Base-by-base conservation (phyloP, 2,888 invertebrate species). In the Piscicola geometra region DNA sequence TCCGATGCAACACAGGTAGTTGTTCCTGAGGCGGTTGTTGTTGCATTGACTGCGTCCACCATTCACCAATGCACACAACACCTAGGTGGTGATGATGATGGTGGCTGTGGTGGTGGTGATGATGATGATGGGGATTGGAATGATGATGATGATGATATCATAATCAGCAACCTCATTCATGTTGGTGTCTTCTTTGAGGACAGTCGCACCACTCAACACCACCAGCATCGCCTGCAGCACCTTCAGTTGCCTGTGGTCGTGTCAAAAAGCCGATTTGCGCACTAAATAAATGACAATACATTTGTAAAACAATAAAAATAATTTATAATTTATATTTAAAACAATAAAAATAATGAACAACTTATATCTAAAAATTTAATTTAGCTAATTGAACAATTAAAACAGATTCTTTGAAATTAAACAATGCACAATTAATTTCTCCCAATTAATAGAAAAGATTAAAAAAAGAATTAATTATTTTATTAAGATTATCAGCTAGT, bases 171-270 rank as follows among this genome's bases (percentile, higher is more conserved):
- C 71, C 71, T 83, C 83, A 28, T 82, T 81, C 15, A 83, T 68
- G 75, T 82, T 83, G 15, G 80, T 80, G 70, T 76, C 78, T 67
- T 82, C 82, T n/a, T 83, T 82, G 25, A 84, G 71, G n/a, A 80
- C 81, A 30, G 81, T 79, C 15, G 82, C 79, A 72, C 83, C 82
- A 69, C 81, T 81, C 12, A 83, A 83, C 30, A 83, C 77, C 28
- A 84, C 69, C 12, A 82, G 84, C 67, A 84, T 79, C 30, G 83
- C 82, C 68, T 84, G 76, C 0, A 81, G 81, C 30, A 84, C 78
- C 75, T 83, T 83, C 33, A 81, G 80, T 72, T 82, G 81, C 71
- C 84, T 84, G 80, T 47, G 64, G 9, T 47, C 9, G 9, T 9
- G 12, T 47, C 21, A 47, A 21, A 47, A 15, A n/a, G n/a, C n/a